Base-by-base conservation (phyloP, 2,113 vertebrate genomes). In the Panthera leo region DNA sequence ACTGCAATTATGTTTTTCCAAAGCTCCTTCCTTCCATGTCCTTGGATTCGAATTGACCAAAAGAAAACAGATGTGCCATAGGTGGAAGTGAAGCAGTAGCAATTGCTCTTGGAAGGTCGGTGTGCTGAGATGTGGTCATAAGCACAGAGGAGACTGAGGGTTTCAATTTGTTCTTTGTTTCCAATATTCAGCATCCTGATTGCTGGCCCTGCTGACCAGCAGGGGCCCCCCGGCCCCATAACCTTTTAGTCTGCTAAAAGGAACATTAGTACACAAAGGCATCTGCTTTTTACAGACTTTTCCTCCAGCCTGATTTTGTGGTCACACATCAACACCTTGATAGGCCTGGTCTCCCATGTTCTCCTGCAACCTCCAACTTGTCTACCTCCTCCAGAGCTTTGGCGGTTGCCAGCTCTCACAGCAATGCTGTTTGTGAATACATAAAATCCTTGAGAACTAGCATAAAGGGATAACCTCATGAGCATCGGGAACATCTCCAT, bases 241-340 rank as follows among this genome's bases (percentile, higher is more conserved):
- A 27, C 51, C 16, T 80, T 39, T 58, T 45, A 45, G 58, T 12
- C 13, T 84, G 1, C 13, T 48, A 34, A 58, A 15, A 48, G 42
- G 55, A 61, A 11, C n/a, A 76, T 53, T 15, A n/a, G n/a, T 70
- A 10, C 8, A 63, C 36, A 85, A 79, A 76, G 15, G 45, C 18
- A 71, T 18, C 36, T 51, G 39, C 18, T 85, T 68, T 85, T n/a
- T 1, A 10, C 4, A 23, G n/a, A 21, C 7, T 0, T 18, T 25
- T 70, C 5, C 31, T 55, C 4, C 36, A 90, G 53, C 11, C 61
- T 6, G 1, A 10, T 16, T 34, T 25, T 0, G 0, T 58, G 73
- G 51, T 58, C 11, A 39, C 19, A 27, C 3, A 29, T 21, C 53
- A 51, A 12, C 19, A 61, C 45, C 36, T 70, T 27, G 29, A 31